A percentile compares a stretch with the other conserved stretches of the same genome.
Evolutionary conservation across 2,113 vertebrate species (phyloP).

Genomic region (Peromyscus californicus): DNA sequence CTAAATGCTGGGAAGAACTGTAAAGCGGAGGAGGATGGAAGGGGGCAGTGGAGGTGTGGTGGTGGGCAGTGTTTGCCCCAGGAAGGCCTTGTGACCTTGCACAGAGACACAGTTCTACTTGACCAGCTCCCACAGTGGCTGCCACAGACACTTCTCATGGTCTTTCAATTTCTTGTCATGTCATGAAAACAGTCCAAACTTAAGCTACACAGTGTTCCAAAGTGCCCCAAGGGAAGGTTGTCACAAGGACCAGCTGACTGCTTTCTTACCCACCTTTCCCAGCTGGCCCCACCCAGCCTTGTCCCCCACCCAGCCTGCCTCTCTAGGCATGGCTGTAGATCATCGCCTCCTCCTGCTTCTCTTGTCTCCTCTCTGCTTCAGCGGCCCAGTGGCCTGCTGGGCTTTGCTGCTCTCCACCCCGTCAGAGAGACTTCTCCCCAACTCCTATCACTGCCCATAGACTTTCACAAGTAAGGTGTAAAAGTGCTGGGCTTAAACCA

Average conservation of each 20-base stretch:
- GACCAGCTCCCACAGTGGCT: background rate
- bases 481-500: background rate
- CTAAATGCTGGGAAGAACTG: background rate
- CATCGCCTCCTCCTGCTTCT: background rate
- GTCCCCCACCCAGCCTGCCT: background rate
- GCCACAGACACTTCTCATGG: background rate
- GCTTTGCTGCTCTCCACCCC: background rate
- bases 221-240: background rate
- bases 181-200: background rate
- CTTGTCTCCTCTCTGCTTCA: background rate
- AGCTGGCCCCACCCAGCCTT: background rate
- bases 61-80: too few species aligned
- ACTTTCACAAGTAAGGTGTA: background rate
- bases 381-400: background rate
- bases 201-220: background rate
- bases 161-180: background rate
- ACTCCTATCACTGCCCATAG: background rate
- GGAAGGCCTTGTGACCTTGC: background rate
- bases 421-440: background rate
- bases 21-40: background rate
- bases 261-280: background rate
- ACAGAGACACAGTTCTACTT: background rate
- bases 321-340: background rate
- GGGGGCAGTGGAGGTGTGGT: background rate
- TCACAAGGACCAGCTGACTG: background rate